Percentiles rank a stretch among this genome's conserved stretches.
These are phyloP conservation scores for Germaria angustata DNA, from an alignment of 2,888 invertebrate species.

Conservation along the genomic window DNA sequence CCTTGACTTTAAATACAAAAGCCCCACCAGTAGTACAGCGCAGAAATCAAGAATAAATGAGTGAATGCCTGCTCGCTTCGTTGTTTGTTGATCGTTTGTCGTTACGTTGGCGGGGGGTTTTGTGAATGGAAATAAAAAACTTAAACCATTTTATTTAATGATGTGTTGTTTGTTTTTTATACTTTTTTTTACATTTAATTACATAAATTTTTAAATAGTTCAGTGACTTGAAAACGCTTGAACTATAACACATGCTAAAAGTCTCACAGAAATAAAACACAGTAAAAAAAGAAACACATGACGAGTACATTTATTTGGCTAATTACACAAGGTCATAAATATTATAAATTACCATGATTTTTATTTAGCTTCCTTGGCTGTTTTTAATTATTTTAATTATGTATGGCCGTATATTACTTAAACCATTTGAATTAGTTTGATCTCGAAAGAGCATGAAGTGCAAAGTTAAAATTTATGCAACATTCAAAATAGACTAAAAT, in stretches of 20 bases:
- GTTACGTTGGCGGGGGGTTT: conserved; percentile 14
- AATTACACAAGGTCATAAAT: conserved; percentile 62
- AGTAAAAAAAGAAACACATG: conserved; percentile 9
- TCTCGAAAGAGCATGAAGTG: background rate
- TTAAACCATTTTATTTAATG: conserved; percentile 33
- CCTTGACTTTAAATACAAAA: conserved; percentile 63
- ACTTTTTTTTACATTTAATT: conserved; percentile 23
- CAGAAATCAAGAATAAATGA: conserved; percentile 36
- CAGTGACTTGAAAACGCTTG: conserved; percentile 49
- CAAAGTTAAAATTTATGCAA: background rate
- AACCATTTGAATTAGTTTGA: background rate
- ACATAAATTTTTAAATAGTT: conserved; percentile 55
- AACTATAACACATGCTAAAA: conserved; percentile 30
- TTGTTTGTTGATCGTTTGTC: conserved; percentile 7
- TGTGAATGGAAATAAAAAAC: conserved; percentile 26
- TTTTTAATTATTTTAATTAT: background rate
- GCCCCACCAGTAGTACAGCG: conserved; percentile 33
- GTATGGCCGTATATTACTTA: background rate
- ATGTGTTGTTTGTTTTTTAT: background rate
- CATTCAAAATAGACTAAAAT: background rate
- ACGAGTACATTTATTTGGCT: conserved; percentile 42
- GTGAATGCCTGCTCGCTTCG: background rate
- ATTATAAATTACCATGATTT: conserved; percentile 22
- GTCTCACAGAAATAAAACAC: background rate
- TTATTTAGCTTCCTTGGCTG: background rate